Conservation (phyloP, 2,888 invertebrate species). For the Tipula vernalis region DNA sequence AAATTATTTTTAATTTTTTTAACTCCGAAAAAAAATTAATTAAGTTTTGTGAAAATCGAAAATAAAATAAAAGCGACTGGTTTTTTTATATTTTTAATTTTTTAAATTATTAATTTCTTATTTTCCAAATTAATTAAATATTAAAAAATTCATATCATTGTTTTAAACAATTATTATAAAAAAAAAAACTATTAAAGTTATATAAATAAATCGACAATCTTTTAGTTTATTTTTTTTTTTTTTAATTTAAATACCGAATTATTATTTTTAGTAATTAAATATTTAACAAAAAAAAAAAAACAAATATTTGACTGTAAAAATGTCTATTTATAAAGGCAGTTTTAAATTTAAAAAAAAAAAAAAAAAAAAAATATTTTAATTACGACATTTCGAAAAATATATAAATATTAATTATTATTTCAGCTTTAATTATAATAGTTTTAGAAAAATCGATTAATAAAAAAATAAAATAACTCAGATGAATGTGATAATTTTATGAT, state of each 20-base stretch:
- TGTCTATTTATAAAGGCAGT: neutral
- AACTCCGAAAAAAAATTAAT: neutral
- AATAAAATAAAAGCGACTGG: neutral
- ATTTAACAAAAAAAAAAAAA: neutral
- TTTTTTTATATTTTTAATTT: neutral
- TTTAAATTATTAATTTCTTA: neutral
- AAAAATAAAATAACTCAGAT: neutral
- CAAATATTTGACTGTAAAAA: neutral
- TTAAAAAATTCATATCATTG: neutral
- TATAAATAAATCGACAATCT: neutral
- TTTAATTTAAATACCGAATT: neutral
- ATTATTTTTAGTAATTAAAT: neutral
- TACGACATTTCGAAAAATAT: neutral
- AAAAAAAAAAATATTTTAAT: neutral
- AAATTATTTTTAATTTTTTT: neutral
- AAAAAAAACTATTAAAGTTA: neutral
- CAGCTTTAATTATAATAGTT: conserved; percentile 6
- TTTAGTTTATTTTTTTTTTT: neutral
- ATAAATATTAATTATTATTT: neutral
- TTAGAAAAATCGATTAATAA: neutral
- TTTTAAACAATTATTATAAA: neutral
- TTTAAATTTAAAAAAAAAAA: neutral
- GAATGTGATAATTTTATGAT: neutral
- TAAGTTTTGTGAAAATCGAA: neutral
- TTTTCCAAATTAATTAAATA: neutral